phyloP scores from a whole-genome alignment of 2,797 vertebrate species.

The Silurus aristotelis region DNA sequence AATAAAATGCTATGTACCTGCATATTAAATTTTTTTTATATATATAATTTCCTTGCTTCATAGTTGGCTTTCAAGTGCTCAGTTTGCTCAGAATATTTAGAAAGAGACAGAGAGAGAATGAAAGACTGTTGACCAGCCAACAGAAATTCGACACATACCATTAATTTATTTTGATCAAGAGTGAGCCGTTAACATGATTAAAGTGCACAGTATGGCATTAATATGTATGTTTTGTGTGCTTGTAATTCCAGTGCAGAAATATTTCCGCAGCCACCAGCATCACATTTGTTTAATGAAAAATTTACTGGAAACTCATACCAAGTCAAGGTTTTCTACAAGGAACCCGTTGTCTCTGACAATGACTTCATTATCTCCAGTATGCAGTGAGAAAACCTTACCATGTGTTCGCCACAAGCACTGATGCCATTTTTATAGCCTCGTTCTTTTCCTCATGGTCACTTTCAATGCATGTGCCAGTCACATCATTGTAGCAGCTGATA shows the following conservation, averaged over 20 bases:
- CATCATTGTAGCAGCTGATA: background rate
- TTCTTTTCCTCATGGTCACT: conserved; percentile 24
- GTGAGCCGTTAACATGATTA: conserved; percentile 22
- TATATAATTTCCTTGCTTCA: background rate
- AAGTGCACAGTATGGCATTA: conserved; percentile 13
- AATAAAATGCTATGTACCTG: background rate
- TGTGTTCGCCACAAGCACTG: background rate
- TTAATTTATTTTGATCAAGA: conserved; percentile 43
- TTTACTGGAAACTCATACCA: conserved; percentile 10
- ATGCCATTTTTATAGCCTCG: background rate
- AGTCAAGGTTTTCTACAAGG: background rate
- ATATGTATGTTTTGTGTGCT: conserved; percentile 5
- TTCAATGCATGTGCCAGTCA: conserved; percentile 6
- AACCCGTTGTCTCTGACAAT: background rate
- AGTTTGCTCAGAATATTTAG: background rate
- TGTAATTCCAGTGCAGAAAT: background rate
- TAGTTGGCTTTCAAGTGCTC: conserved; percentile 19
- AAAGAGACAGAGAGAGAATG: background rate
- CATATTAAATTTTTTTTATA: background rate
- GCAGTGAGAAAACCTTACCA: background rate
- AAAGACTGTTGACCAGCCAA: conserved; percentile 10
- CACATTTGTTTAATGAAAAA: background rate
- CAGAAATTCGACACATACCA: conserved; percentile 50
- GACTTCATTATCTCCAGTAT: conserved; percentile 1
- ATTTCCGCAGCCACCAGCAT: background rate